Evolutionary conservation across 2,888 invertebrate species (phyloP).

Genomic region (Agrotis clavis): DNA sequence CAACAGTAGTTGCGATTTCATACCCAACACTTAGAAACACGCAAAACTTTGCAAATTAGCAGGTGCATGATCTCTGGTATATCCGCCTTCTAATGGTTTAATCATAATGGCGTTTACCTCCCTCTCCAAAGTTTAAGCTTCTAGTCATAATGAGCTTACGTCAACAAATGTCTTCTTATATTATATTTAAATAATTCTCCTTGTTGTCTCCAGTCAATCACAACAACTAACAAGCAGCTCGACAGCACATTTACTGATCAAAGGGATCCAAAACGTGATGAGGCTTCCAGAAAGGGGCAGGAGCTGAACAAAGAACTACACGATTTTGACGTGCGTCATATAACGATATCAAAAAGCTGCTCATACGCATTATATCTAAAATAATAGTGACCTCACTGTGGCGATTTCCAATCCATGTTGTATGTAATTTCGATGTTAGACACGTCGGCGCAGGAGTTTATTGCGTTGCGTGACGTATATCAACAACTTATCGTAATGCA

Average conservation of each 20-base stretch:
- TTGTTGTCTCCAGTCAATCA: constrained; percentile 23
- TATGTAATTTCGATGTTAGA: constrained; percentile 66
- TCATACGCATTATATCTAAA: constrained; percentile 35
- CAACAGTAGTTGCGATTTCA: constrained; percentile 34
- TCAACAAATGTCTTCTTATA: constrained; percentile 11
- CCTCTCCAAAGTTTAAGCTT: not conserved
- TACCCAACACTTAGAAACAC: constrained; percentile 42
- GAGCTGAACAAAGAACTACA: constrained; percentile 44
- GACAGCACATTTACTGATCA: constrained; percentile 33
- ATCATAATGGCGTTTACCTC: not conserved
- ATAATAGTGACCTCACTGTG: constrained; percentile 64
- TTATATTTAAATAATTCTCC: not conserved
- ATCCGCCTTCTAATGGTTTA: constrained; percentile 2
- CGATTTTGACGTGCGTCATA: constrained; percentile 18
- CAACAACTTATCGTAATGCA: constrained; percentile 64
- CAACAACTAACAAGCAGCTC: constrained; percentile 16
- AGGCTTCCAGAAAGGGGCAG: constrained; percentile 18
- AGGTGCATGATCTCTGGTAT: not conserved
- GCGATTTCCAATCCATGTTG: constrained; percentile 59
- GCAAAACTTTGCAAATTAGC: constrained; percentile 29
- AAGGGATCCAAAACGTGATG: constrained; percentile 37
- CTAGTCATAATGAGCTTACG: not conserved
- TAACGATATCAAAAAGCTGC: constrained; percentile 32
- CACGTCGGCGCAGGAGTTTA: constrained; percentile 66
- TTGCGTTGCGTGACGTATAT: constrained; percentile 66